A percentile compares a stretch with the other conserved stretches of the same genome.
These are phyloP conservation scores for Aporophyla lueneburgensis DNA, from an alignment of 2,888 invertebrate species.

Conservation along the genomic window DNA sequence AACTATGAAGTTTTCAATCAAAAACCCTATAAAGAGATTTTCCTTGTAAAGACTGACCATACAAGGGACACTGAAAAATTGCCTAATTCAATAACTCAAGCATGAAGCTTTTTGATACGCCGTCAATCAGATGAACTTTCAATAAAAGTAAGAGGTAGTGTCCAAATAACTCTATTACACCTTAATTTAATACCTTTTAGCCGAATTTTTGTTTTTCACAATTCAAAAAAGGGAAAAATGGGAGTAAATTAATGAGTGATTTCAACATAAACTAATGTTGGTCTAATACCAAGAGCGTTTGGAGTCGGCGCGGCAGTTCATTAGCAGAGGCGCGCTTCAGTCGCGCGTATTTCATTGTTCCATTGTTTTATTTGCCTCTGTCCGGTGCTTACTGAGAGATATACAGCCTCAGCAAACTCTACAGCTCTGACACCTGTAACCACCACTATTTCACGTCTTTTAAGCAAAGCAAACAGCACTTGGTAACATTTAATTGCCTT, in stretches of 20 bases:
- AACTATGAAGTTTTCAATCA: slow-evolving; percentile 28
- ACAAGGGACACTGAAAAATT: slow-evolving; percentile 17
- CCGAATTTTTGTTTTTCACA: slow-evolving; percentile 27
- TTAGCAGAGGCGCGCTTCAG: slow-evolving; percentile 81
- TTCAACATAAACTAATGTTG: slow-evolving; percentile 66
- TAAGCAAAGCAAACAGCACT: slow-evolving; percentile 54
- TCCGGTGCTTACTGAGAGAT: slow-evolving; percentile 79
- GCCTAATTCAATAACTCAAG: slow-evolving; percentile 9
- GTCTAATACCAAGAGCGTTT: slow-evolving; percentile 75
- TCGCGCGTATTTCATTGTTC: slow-evolving; percentile 83
- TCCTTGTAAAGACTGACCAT: slow-evolving; percentile 10
- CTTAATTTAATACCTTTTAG: slow-evolving; percentile 34
- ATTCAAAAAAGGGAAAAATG: slow-evolving; percentile 40
- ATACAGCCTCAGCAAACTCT: slow-evolving; percentile 72
- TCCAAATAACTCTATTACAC: slow-evolving; percentile 29
- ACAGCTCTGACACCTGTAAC: slow-evolving; percentile 75
- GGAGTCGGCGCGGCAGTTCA: slow-evolving; percentile 76
- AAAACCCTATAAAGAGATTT: slow-evolving; percentile 4
- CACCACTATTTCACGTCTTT: slow-evolving; percentile 67
- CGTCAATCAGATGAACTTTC: slow-evolving; percentile 19
- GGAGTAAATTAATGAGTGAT: slow-evolving; percentile 51
- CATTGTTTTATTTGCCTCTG: slow-evolving; percentile 83
- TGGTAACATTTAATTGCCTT: slow-evolving; percentile 53
- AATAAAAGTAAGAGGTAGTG: slow-evolving; percentile 13
- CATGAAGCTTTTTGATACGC: slow-evolving; percentile 10